Conservation (phyloP, 2,888 invertebrate species). For the Octodonta nipae region DNA sequence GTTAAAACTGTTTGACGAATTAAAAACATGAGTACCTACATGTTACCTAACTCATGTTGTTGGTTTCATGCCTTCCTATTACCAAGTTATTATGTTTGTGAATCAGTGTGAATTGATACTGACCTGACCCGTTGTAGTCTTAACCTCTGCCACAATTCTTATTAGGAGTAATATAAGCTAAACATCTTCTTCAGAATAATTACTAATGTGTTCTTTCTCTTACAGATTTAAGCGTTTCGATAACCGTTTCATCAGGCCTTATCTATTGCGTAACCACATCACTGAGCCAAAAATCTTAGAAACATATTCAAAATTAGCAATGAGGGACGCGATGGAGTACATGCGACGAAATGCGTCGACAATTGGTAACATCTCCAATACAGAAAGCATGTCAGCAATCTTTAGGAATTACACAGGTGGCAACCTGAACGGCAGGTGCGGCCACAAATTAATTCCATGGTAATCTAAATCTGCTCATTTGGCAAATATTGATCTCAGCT, state of each 20-base stretch:
- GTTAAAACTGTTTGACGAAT: too few relatives aligned
- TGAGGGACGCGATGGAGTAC: constrained; percentile 86
- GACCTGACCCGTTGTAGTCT: too few relatives aligned
- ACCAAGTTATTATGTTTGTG: too few relatives aligned
- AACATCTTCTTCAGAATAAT: too few relatives aligned
- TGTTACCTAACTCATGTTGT: too few relatives aligned
- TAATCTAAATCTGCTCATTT: constrained; percentile 21
- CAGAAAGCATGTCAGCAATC: constrained; percentile 82
- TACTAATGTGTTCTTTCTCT: too few relatives aligned
- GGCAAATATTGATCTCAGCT: neutral
- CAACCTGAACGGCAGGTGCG: constrained; percentile 74
- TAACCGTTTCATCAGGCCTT: constrained; percentile 82
- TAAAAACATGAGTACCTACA: too few relatives aligned
- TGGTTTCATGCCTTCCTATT: too few relatives aligned
- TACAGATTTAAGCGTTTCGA: constrained; percentile 82
- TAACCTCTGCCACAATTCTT: too few relatives aligned
- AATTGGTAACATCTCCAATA: constrained; percentile 73
- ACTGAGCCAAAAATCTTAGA: constrained; percentile 87
- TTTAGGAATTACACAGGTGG: constrained; percentile 78
- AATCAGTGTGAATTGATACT: too few relatives aligned
- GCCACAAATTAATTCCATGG: constrained; percentile 41
- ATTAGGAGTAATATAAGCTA: too few relatives aligned
- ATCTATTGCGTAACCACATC: constrained; percentile 71
- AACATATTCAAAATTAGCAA: constrained; percentile 83
- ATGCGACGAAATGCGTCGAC: constrained; percentile 79